Conservation (phyloP, 2,797 vertebrate genomes). For the Gymnothorax javanicus region DNA sequence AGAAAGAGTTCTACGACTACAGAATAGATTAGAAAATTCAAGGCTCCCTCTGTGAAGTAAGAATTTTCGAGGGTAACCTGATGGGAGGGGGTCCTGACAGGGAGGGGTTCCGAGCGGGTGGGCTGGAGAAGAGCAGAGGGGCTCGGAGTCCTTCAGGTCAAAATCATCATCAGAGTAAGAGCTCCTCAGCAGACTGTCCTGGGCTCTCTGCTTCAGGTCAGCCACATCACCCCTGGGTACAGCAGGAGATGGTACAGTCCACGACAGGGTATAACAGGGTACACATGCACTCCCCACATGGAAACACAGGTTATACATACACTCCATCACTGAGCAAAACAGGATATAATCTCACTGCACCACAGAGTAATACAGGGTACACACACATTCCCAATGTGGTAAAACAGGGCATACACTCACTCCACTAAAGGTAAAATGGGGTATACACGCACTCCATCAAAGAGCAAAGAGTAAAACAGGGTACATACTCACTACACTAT, state of each 20-base stretch:
- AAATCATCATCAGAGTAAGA: not conserved
- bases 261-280: not conserved
- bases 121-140: not conserved
- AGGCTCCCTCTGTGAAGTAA: not conserved
- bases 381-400: not conserved
- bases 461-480: too few relatives aligned
- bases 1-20: not conserved
- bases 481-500: too few relatives aligned
- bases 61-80: not conserved
- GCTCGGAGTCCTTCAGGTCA: not conserved
- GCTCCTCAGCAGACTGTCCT: constrained; percentile 27
- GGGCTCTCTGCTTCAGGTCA: constrained; percentile 40
- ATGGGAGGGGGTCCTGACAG: not conserved
- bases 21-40: not conserved
- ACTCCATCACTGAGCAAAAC: not conserved
- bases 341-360: not conserved
- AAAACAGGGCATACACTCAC: too few relatives aligned
- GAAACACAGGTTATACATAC: not conserved
- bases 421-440: too few relatives aligned
- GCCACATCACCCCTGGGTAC: constrained; percentile 39
- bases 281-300: not conserved
- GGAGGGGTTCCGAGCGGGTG: not conserved
- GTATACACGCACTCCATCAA: not conserved
- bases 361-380: too few relatives aligned
- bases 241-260: constrained; percentile 21